phyloP scores from a whole-genome alignment of 2,113 vertebrate species.

The Eublepharis macularius region DNA sequence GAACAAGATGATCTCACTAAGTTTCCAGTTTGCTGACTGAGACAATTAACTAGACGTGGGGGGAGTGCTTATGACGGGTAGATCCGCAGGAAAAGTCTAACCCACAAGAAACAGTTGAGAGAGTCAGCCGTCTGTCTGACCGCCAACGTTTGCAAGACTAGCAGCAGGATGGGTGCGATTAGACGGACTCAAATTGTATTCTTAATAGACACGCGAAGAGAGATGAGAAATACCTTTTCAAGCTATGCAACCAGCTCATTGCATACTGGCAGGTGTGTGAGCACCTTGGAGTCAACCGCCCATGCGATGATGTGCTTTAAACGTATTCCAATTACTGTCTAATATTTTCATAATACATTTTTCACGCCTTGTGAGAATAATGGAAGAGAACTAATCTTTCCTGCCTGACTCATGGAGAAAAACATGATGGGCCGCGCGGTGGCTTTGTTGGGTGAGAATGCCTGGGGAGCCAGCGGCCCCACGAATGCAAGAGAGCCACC shows the following conservation, averaged over 20 bases:
- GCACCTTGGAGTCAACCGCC: neutral
- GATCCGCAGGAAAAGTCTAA: neutral
- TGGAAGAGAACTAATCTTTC: conserved; percentile 58
- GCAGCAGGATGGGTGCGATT: too few relatives aligned
- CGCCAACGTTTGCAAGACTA: too few relatives aligned
- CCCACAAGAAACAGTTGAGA: neutral
- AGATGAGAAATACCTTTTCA: accelerated
- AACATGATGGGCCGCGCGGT: conserved; percentile 50
- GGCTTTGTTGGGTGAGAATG: conserved; percentile 25
- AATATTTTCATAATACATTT: conserved; percentile 57
- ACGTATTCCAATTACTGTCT: conserved; percentile 49
- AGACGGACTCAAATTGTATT: neutral
- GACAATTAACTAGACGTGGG: too few relatives aligned
- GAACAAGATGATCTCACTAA: too few relatives aligned
- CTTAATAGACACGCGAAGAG: accelerated
- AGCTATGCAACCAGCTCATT: neutral
- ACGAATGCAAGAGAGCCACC: conserved; percentile 30
- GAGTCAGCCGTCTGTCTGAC: neutral
- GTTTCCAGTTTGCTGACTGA: too few relatives aligned
- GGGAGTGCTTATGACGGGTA: too few relatives aligned
- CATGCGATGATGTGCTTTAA: conserved; percentile 42
- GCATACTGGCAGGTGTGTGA: accelerated
- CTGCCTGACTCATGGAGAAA: conserved; percentile 35
- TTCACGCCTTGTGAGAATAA: conserved; percentile 53
- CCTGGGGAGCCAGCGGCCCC: conserved; percentile 34